Conservation (phyloP, 1,140 invertebrate species). For the Holcopasites calliopsidis region DNA sequence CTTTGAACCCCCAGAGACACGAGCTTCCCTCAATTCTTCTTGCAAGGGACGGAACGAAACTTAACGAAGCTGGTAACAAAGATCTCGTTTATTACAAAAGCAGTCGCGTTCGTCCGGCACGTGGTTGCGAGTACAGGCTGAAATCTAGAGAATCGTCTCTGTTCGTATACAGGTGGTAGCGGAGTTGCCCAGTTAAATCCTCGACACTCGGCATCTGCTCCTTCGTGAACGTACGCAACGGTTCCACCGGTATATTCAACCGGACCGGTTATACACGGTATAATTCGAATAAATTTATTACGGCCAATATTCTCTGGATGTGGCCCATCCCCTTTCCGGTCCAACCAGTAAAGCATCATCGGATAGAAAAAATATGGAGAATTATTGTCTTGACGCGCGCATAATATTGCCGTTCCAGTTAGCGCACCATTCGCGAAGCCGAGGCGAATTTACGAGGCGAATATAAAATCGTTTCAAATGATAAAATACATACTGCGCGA, state of each 20-base stretch:
- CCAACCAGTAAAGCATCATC: not conserved
- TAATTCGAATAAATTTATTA: constrained; percentile 39
- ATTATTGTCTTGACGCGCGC: constrained; percentile 31
- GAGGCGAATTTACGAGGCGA: not conserved
- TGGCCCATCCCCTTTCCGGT: no score
- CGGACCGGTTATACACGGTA: no score
- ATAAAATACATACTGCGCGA: not conserved
- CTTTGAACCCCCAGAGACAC: not conserved
- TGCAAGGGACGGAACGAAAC: constrained; percentile 10
- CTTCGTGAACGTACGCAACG: not conserved
- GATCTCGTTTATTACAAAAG: constrained; percentile 56
- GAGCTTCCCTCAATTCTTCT: no score
- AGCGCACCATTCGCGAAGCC: not conserved
- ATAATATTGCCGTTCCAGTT: not conserved
- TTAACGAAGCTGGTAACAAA: constrained; percentile 49
- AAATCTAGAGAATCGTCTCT: constrained; percentile 19
- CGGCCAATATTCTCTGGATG: constrained; percentile 28
- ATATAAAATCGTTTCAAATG: not conserved
- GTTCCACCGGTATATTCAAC: constrained; percentile 5
- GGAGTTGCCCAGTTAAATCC: constrained; percentile 24
- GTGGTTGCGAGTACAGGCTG: not conserved
- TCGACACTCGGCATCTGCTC: not conserved
- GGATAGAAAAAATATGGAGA: not conserved
- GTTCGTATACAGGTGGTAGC: constrained; percentile 20
- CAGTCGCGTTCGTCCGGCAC: not conserved